Base-by-base conservation (phyloP, 2,888 invertebrate species). In the Euphydryas editha region DNA sequence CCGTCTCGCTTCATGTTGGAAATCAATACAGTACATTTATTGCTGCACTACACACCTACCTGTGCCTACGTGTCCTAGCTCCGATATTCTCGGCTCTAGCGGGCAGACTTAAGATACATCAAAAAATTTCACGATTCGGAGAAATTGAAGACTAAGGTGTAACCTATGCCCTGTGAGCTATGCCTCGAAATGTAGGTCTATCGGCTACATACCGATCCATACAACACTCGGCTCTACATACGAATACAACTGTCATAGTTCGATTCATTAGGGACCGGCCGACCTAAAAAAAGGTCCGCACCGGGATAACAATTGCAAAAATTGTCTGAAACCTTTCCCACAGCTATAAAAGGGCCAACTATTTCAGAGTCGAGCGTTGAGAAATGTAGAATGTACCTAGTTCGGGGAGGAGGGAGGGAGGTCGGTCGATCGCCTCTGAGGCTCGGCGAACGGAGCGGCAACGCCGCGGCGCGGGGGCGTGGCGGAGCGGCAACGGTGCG, bases 351-450 rank as follows among this genome's bases (percentile, higher is more conserved):
- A 77, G 77, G 79, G 77, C 77, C 74, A 80, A 82, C 81, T 83
- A 83, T 85, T 84, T 81, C 82, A 81, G 82, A 79, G 78, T 72
- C 72, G 68, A 71, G 71, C 75, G 83, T 80, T 78, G 84, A 84
- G 77, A 84, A 84, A 83, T 80, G 80, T 76, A 75, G 76, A 83
- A 83, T 80, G 80, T 83, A 79, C 72, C 72, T 81, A 78, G 81
- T 76, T 73, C 77, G 73, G 75, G 74, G 73, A 75, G 76, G 78
- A 75, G 77, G 81, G 79, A 78, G 77, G 78, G 78, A 72, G 78
- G 81, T 78, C 88, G 90, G 90, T 90, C 90, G 90, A 90, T 90
- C 85, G 89, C 89, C 89, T 84, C 84, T 73, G 79, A 72, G 77
- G 54, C 51, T 51, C 51, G n/a, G 7, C 61, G 80, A 78, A 73